These are phyloP conservation scores for Tetragnatha versicolor DNA, from an alignment of 1,140 invertebrate genomes.

Conservation along the genomic window DNA sequence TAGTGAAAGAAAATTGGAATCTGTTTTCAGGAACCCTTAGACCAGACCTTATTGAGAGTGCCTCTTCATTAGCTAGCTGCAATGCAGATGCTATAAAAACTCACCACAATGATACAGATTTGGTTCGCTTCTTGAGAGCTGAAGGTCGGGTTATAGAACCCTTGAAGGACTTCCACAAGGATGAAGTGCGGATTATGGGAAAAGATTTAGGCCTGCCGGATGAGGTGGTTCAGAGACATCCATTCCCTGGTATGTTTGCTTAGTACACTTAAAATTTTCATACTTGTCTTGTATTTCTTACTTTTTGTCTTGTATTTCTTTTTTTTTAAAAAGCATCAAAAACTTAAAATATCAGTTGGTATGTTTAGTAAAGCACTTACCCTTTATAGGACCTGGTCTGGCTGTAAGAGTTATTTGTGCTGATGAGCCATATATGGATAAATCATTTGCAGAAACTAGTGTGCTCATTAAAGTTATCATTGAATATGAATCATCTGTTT, in stretches of 20 bases:
- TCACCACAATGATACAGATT: conserved; percentile 98
- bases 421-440: conserved; percentile 93
- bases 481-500: conserved; percentile 88
- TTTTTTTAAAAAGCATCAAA: too few relatives aligned
- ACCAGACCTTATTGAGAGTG: conserved; percentile 98
- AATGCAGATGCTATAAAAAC: conserved; percentile 97
- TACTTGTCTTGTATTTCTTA: too few relatives aligned
- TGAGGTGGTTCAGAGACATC: conserved; percentile 90
- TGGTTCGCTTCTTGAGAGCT: conserved; percentile 86
- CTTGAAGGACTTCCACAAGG: conserved; percentile 99
- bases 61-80: conserved; percentile 81
- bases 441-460: conserved; percentile 94
- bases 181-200: conserved; percentile 86
- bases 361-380: neutral
- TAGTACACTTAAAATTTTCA: neutral
- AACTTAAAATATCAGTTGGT: too few relatives aligned
- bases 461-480: conserved; percentile 89
- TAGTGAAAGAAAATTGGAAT: neutral
- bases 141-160: conserved; percentile 94
- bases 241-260: conserved; percentile 83
- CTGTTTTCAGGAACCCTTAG: conserved; percentile 79
- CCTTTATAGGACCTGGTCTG: conserved; percentile 73
- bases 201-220: conserved; percentile 86
- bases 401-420: conserved; percentile 96
- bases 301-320: too few relatives aligned